A percentile compares a stretch with the other conserved stretches of the same genome.
These are phyloP conservation scores for Actenoides lindsayi DNA, from an alignment of 2,113 vertebrate genomes.

Conservation along the genomic window DNA sequence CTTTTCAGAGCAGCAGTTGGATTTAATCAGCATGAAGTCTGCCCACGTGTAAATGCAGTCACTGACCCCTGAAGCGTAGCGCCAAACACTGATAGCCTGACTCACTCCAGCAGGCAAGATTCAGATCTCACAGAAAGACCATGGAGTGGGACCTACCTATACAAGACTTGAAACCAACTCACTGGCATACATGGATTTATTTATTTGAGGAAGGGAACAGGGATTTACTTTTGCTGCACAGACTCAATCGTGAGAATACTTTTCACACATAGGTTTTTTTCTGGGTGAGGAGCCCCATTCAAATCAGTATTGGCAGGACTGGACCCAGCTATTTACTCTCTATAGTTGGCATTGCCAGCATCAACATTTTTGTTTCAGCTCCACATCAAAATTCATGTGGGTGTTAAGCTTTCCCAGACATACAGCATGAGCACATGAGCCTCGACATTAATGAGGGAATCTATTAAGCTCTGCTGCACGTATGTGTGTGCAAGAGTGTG, in stretches of 20 bases:
- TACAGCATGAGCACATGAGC: constrained; percentile 36
- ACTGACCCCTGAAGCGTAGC: constrained; percentile 16
- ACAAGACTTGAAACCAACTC: neutral
- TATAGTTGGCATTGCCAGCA: constrained; percentile 42
- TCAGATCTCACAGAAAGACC: neutral
- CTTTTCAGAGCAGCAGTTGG: constrained; percentile 20
- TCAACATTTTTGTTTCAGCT: constrained; percentile 69
- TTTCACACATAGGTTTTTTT: constrained; percentile 41
- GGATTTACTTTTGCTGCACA: neutral
- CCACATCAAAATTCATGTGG: constrained; percentile 66
- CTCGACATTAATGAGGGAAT: constrained; percentile 52
- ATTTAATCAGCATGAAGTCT: constrained; percentile 41
- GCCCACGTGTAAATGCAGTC: constrained; percentile 11
- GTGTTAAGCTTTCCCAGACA: constrained; percentile 65
- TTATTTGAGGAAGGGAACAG: neutral
- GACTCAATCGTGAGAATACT: neutral
- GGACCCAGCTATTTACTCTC: constrained; percentile 58
- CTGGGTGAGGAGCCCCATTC: constrained; percentile 56
- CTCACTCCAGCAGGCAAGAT: neutral
- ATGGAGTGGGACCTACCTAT: neutral
- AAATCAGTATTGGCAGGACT: constrained; percentile 45
- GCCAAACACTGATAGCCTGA: neutral
- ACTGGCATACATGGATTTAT: neutral
- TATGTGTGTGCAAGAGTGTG: constrained; percentile 28
- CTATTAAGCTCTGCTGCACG: constrained; percentile 44